A percentile compares a stretch with the other conserved stretches of the same genome.
Evolutionary conservation across 2,113 vertebrate species (phyloP).

Genomic region (Sander vitreus): DNA sequence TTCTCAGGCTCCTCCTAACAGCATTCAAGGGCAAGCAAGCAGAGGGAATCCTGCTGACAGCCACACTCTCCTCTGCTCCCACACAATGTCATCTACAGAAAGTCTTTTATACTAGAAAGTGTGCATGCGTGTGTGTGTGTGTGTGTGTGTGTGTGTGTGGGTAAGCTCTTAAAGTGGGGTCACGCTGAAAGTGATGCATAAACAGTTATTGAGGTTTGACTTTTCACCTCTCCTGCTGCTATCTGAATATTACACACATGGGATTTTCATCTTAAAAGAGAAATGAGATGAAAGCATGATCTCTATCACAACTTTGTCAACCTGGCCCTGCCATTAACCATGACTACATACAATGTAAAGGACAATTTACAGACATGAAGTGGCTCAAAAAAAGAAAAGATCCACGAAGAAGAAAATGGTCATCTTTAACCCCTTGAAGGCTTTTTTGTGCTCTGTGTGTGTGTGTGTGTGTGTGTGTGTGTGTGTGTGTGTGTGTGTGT

Average conservation of each 20-base stretch:
- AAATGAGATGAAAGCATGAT: background rate
- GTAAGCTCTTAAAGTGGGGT: constrained; percentile 39
- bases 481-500: constrained; percentile 19
- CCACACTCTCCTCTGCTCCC: constrained; percentile 53
- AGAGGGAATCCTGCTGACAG: constrained; percentile 67
- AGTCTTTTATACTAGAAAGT: constrained; percentile 23
- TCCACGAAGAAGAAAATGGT: constrained; percentile 35
- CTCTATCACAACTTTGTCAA: background rate
- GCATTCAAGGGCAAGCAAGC: constrained; percentile 50
- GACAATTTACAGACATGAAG: background rate
- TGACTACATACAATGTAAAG: background rate
- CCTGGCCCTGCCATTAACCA: background rate
- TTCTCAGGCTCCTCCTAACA: constrained; percentile 19
- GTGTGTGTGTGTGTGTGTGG: constrained; percentile 13
- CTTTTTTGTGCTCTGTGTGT: constrained; percentile 39
- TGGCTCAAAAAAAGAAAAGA: constrained; percentile 20
- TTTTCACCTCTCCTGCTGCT: constrained; percentile 28
- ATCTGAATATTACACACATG: constrained; percentile 36
- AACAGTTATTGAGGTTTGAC: constrained; percentile 52
- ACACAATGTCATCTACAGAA: constrained; percentile 53
- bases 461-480: constrained; percentile 35
- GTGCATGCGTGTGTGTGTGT: constrained; percentile 11
- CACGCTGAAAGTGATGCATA: constrained; percentile 55
- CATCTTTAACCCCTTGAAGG: constrained; percentile 42
- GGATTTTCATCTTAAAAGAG: constrained; percentile 3